A percentile compares a stretch with the other conserved stretches of the same genome.
phyloP scores from a whole-genome alignment of 2,797 vertebrate genomes.

The Peromyscus aztecus region DNA sequence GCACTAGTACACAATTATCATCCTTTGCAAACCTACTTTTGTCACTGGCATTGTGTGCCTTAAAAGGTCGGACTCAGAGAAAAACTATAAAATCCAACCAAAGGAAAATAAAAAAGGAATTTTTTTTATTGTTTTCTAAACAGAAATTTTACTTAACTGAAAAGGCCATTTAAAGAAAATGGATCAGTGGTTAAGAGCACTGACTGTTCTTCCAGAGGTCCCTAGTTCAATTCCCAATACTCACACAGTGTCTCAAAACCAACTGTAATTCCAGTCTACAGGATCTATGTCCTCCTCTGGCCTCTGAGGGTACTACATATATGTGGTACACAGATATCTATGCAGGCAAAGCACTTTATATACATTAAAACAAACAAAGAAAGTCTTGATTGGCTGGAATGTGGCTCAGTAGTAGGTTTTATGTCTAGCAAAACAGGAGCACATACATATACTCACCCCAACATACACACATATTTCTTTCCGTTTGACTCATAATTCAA shows the following conservation, averaged over 20 bases:
- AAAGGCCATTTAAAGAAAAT: not conserved
- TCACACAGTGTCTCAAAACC: not conserved
- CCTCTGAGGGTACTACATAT: not conserved
- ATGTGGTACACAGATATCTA: not conserved
- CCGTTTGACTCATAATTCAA: not conserved
- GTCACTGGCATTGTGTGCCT: not conserved
- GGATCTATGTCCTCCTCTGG: not conserved
- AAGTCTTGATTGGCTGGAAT: not conserved
- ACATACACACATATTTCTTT: not conserved
- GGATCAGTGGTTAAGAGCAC: not conserved
- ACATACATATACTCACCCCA: not conserved
- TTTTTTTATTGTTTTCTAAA: conserved; percentile 8
- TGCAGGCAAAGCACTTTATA: not conserved
- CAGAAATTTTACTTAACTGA: not conserved
- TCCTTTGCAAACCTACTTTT: not conserved
- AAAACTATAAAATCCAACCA: not conserved
- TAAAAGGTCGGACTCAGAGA: not conserved
- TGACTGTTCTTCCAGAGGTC: not conserved
- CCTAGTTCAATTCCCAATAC: not conserved
- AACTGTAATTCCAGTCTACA: not conserved
- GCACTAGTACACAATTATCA: not conserved
- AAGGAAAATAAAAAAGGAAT: rapidly evolving
- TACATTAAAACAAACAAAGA: not conserved
- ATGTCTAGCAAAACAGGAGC: not conserved
- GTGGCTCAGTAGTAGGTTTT: not conserved